Conservation (phyloP, 2,797 vertebrate species). For the Anolis apletophallus region DNA sequence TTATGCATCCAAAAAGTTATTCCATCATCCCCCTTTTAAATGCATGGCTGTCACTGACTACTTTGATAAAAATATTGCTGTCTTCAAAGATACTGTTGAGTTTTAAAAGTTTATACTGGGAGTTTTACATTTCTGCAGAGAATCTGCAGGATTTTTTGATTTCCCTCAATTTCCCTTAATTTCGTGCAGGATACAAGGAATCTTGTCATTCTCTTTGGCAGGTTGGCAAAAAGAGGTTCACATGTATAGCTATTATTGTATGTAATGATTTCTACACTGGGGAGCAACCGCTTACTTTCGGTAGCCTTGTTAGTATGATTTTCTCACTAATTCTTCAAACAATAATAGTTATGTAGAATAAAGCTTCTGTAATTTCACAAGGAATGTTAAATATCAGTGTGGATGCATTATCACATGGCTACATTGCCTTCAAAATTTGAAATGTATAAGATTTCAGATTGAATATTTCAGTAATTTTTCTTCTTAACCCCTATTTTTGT, state of each 20-base stretch:
- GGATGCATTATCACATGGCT: neutral
- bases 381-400: neutral
- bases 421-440: neutral
- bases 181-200: too few species aligned
- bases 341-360: neutral
- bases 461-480: neutral
- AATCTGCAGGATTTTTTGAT: neutral
- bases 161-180: too few species aligned
- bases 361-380: neutral
- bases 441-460: neutral
- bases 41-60: neutral
- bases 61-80: neutral
- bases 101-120: neutral
- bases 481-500: neutral
- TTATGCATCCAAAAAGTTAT: neutral
- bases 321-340: neutral
- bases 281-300: neutral
- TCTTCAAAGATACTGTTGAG: neutral
- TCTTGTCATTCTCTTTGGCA: neutral
- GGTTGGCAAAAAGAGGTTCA: neutral
- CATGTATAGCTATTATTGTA: neutral
- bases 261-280: too few species aligned
- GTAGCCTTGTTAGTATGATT: neutral
- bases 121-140: neutral
- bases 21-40: neutral